Evolutionary conservation across 2,113 vertebrate genomes (phyloP).

Genomic region (Sclerurus mexicanus): DNA sequence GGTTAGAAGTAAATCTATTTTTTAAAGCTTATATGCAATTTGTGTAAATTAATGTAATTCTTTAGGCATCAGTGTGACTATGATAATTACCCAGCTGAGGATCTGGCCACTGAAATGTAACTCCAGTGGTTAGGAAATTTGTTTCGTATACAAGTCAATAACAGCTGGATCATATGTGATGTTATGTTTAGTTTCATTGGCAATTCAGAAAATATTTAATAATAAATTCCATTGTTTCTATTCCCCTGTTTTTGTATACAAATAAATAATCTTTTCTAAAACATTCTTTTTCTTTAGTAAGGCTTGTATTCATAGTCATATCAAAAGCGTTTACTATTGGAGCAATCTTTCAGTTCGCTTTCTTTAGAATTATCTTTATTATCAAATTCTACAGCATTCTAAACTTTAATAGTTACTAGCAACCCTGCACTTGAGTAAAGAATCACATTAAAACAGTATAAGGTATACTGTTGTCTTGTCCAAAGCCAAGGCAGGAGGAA

Average conservation of each 20-base stretch:
- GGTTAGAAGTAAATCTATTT: conserved; percentile 3
- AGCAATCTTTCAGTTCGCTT: conserved; percentile 37
- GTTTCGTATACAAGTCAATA: neutral
- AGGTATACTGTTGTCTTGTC: conserved; percentile 7
- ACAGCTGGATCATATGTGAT: neutral
- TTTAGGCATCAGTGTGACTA: neutral
- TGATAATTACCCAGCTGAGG: neutral
- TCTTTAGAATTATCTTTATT: conserved; percentile 36
- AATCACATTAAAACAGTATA: conserved; percentile 39
- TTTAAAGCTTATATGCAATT: conserved; percentile 45
- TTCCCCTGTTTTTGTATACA: conserved; percentile 41
- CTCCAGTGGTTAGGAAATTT: neutral
- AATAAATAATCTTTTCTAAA: conserved; percentile 55
- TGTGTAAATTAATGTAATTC: neutral
- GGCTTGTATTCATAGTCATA: conserved; percentile 37
- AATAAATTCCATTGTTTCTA: conserved; percentile 43
- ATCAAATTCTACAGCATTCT: conserved; percentile 48
- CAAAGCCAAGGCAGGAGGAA: conserved; percentile 32
- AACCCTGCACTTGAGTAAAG: conserved; percentile 46
- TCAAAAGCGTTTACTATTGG: conserved; percentile 50
- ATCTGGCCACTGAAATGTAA: neutral
- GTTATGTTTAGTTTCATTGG: conserved; percentile 11
- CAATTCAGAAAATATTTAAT: conserved; percentile 53
- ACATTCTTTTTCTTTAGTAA: conserved; percentile 56
- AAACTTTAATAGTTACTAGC: conserved; percentile 19